A percentile compares a stretch with the other conserved stretches of the same genome.
Evolutionary conservation across 2,113 vertebrate genomes (phyloP).

Genomic region (Condylura cristata): DNA sequence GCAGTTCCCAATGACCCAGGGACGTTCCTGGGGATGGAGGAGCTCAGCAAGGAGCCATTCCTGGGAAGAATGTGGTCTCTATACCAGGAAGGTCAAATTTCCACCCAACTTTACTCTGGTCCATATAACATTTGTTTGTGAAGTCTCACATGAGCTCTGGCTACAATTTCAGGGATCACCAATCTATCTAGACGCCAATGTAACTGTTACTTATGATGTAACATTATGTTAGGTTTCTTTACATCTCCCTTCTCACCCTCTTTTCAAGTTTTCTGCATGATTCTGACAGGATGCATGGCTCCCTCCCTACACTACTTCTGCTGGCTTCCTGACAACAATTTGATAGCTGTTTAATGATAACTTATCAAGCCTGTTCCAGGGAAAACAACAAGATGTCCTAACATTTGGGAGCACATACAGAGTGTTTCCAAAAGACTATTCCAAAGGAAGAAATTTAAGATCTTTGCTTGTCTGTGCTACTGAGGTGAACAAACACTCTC

Average conservation of each 20-base stretch:
- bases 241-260: not conserved
- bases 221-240: not conserved
- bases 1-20: not conserved
- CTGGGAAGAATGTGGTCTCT: not conserved
- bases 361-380: conserved; percentile 21
- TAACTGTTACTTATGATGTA: conserved; percentile 43
- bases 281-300: conserved; percentile 8
- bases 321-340: conserved; percentile 41
- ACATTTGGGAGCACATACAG: not conserved
- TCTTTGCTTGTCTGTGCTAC: not conserved
- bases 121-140: not conserved
- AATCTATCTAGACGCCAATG: not conserved
- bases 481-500: not conserved
- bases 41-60: too few species aligned
- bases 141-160: not conserved
- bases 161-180: not conserved
- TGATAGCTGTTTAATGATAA: conserved; percentile 40
- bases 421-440: not conserved
- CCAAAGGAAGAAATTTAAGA: not conserved
- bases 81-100: not conserved
- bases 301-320: not conserved
- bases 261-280: not conserved
- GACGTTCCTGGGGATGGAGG: too few species aligned
- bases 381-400: conserved; percentile 20
- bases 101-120: not conserved